Evolutionary conservation across 2,797 vertebrate genomes (phyloP).

Genomic region (Philypnodon macrostomus): DNA sequence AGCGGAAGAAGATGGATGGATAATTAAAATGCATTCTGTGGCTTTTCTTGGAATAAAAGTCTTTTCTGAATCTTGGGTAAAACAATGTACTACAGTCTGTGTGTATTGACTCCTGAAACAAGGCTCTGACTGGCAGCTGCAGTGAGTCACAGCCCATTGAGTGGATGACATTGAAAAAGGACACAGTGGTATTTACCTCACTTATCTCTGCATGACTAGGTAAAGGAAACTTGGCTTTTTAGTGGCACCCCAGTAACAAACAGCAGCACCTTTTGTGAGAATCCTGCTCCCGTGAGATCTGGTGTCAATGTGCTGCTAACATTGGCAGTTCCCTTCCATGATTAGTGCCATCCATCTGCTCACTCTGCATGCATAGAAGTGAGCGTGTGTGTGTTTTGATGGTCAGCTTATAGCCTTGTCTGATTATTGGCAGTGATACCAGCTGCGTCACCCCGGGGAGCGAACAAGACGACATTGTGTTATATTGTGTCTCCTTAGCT

Average conservation of each 20-base stretch:
- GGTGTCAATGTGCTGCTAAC: slow-evolving; percentile 28
- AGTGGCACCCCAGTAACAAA: slow-evolving; percentile 3
- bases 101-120: slow-evolving; percentile 8
- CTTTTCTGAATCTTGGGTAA: background rate
- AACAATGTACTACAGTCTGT: background rate
- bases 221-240: slow-evolving; percentile 33
- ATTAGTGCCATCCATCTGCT: slow-evolving; percentile 57
- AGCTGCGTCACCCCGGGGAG: slow-evolving; percentile 51
- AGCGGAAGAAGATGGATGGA: no score
- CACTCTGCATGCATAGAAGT: slow-evolving; percentile 9
- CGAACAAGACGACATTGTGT: slow-evolving; percentile 35
- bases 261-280: slow-evolving; percentile 34
- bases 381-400: slow-evolving; percentile 24
- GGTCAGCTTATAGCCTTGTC: slow-evolving; percentile 50
- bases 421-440: slow-evolving; percentile 67
- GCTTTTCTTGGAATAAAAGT: no score
- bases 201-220: slow-evolving; percentile 17
- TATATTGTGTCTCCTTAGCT: no score
- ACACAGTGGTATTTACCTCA: slow-evolving; percentile 20
- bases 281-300: slow-evolving; percentile 27
- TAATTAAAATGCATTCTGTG: no score
- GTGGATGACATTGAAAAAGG: slow-evolving; percentile 40
- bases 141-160: slow-evolving; percentile 25
- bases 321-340: slow-evolving; percentile 48
- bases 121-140: slow-evolving; percentile 11